Evolutionary conservation across 2,888 invertebrate genomes (phyloP).

Genomic region (Xylocampa areola): DNA sequence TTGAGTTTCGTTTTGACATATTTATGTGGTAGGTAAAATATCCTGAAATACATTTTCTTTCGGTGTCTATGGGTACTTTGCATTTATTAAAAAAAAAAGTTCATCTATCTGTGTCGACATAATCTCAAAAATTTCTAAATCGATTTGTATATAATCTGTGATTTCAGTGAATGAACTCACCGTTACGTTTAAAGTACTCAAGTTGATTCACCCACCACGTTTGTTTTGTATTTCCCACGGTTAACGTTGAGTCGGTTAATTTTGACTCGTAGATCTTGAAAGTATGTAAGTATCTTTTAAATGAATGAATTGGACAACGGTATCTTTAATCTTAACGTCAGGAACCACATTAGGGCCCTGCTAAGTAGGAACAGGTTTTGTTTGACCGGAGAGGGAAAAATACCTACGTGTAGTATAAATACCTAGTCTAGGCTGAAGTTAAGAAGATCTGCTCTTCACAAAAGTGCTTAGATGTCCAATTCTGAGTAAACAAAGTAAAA

Average conservation of each 20-base stretch:
- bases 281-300: no score
- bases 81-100: slow-evolving; percentile 14
- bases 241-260: slow-evolving; percentile 12
- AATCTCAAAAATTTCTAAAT: slow-evolving; percentile 33
- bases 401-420: no score
- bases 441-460: slow-evolving; percentile 4
- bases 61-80: no score
- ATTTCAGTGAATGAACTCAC: slow-evolving; percentile 28
- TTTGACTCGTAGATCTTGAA: slow-evolving; percentile 12
- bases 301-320: slow-evolving; percentile 15
- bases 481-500: no score
- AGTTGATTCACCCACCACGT: slow-evolving; percentile 23
- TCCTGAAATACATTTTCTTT: no score
- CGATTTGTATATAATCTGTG: slow-evolving; percentile 7
- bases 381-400: no score
- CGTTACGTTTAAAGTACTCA: slow-evolving; percentile 36
- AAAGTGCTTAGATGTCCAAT: not conserved
- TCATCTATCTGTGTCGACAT: slow-evolving; percentile 24
- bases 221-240: slow-evolving; percentile 39
- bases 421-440: slow-evolving; percentile 17
- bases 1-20: no score
- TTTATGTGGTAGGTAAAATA: no score
- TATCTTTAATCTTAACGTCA: slow-evolving; percentile 37
- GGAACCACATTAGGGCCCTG: slow-evolving; percentile 29
- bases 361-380: slow-evolving; percentile 36